Evolutionary conservation across 2,113 vertebrate genomes (phyloP).

Genomic region (Aix galericulata): DNA sequence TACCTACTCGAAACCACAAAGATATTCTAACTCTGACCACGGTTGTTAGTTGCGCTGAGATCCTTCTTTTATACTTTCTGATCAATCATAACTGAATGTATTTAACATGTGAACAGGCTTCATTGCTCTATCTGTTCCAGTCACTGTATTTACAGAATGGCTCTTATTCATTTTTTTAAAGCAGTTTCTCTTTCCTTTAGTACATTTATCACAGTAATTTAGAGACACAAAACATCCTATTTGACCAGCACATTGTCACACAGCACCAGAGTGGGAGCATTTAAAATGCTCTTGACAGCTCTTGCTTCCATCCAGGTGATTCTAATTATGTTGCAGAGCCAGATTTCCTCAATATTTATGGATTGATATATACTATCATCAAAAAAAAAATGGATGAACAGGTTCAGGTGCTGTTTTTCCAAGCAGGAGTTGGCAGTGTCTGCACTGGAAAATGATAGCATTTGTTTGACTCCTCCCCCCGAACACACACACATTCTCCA

Average conservation of each 20-base stretch:
- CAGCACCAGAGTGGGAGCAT: not conserved
- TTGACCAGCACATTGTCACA: fast-evolving
- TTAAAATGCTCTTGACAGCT: not conserved
- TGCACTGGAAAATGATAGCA: not conserved
- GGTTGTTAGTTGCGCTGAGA: not conserved
- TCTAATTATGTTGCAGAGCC: not conserved
- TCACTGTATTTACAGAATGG: not conserved
- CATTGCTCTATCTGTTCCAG: not conserved
- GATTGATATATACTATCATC: not conserved
- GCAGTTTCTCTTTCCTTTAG: not conserved
- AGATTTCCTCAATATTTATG: not conserved
- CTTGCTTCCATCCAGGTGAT: not conserved
- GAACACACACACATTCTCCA: no score
- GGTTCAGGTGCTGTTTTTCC: not conserved
- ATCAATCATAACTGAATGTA: not conserved
- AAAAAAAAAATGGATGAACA: not conserved
- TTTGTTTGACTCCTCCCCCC: not conserved
- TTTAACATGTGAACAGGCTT: not conserved
- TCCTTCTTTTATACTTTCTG: not conserved
- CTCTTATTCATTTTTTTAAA: not conserved
- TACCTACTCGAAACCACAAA: not conserved
- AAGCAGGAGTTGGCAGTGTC: not conserved
- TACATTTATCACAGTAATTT: not conserved
- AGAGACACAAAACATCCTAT: not conserved
- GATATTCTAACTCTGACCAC: not conserved